Evolutionary conservation across 2,888 invertebrate species (phyloP), one percentile per base, ranked within the genome.

Genomic region (Chymomyza fuscimana): DNA sequence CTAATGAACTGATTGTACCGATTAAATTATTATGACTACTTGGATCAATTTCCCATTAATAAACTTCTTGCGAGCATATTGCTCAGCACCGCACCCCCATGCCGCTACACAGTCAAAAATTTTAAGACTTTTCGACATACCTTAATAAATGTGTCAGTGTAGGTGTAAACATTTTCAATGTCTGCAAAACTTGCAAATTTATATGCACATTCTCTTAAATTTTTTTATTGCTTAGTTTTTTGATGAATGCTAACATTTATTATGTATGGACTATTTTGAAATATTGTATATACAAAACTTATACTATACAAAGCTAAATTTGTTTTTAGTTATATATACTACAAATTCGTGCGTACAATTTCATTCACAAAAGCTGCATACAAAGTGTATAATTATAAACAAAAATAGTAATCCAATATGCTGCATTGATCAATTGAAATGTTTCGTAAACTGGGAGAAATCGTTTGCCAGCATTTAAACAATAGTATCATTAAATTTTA

Each of bases 41-140:
- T 54, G 40, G 62, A 52, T 67, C 62, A 67, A 67, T 67, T 62
- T 67, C 62, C 61, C 67, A 67, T 67, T 61, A 62, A 67, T 67
- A 67, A 61, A 52, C 54, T 22, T 12, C 52, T 19, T 16, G 59
- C 32, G 5, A 12, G 36, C 19, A 22, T 32, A 32, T 32, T 32
- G 32, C 5, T 29, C 22, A 58, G 58, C n/a, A n/a, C 29, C 22
- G 15, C 58, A 29, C 29, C 1, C 54, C 19, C 19, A 54, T 1
- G 19, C 5, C 3, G 32, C 32, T 22, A 54, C 54, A 22, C 54
- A 10, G 54, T 22, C 15, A 10, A 59, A 32, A 59, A 32, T 15
- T 59, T n/a, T 46, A 46, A 46, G 10, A 10, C 40, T 12, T 7
- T 46, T 46, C 40, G 12, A 3, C 40, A 46, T 46, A 46, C 10